A percentile compares a stretch with the other conserved stretches of the same genome.
These are phyloP conservation scores for Pantherophis vulpinus DNA, from an alignment of 2,797 vertebrate genomes.

Conservation along the genomic window DNA sequence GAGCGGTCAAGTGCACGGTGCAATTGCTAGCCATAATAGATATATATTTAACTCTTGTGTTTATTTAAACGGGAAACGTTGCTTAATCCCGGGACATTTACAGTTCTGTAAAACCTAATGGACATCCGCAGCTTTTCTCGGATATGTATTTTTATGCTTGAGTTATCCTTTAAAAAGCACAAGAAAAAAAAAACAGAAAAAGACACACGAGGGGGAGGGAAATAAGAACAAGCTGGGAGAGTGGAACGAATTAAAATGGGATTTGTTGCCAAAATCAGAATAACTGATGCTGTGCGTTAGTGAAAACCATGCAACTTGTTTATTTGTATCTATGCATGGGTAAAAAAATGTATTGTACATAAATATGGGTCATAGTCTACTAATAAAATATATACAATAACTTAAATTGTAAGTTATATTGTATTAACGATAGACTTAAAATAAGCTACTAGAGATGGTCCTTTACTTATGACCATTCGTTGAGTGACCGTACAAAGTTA, in stretches of 20 bases:
- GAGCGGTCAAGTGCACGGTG: background rate
- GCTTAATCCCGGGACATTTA: background rate
- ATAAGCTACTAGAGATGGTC: background rate
- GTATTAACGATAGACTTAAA: background rate
- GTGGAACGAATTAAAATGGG: background rate
- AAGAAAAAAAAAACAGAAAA: background rate
- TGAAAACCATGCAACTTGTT: background rate
- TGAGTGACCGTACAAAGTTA: background rate
- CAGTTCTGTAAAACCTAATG: conserved; percentile 3
- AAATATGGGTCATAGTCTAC: background rate
- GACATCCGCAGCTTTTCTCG: background rate
- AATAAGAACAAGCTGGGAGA: background rate
- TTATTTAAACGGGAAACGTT: conserved; percentile 10
- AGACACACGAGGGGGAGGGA: background rate
- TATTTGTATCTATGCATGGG: background rate
- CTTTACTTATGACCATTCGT: background rate
- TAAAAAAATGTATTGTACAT: background rate
- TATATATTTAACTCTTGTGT: background rate
- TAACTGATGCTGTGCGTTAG: background rate
- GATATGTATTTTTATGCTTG: background rate
- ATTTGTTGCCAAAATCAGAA: background rate
- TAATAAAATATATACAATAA: background rate
- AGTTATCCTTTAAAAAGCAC: background rate
- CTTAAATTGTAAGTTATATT: background rate
- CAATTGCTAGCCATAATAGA: background rate